Evolutionary conservation across 2,113 vertebrate species (phyloP), one percentile per base, ranked within the genome.

Genomic region (Anolis carolinensis): DNA sequence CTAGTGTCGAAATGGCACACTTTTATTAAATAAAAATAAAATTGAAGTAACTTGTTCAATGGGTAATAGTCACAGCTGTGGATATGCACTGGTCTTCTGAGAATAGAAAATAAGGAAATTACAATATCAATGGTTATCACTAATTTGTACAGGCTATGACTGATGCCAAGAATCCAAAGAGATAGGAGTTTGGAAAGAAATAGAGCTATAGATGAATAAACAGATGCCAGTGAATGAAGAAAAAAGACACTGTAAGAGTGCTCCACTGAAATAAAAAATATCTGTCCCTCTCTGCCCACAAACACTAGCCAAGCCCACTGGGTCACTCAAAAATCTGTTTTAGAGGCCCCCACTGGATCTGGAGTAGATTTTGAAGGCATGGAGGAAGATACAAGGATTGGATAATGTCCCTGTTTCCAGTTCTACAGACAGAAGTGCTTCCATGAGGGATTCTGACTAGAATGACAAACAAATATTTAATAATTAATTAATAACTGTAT

Each of bases 111-210:
- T 81, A 67, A 79, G 59, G 79, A 75, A 81, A 75, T 86, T 81
- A 86, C 80, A 80, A 86, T 86, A 81, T 86, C 79, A 81, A 67
- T 86, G 71, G 79, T 81, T 74, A 86, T 73, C 48, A 81, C 79
- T 86, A 81, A 86, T 81, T 86, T 55, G 39, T 50, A 65, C 72
- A 50, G 44, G 59, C 62, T 81, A 16, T n/a, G 81, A 21, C 59
- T 55, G 63, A 86, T 81, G 85, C 78, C 85, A 86, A 71, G 50
- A 88, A 88, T 68, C 0, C 34, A 68, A 80, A 74, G 34, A 87
- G 73, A 88, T 83, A 87, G 88, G 18, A 79, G 79, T 91, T 75
- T 91, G 87, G 92, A 93, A 93, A 90, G 87, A 63, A 74, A 59
- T 86, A 14, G 55, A 73, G 30, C 73, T 73, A 27, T 90, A 86